phyloP scores from a whole-genome alignment of 2,797 vertebrate genomes.

The Lates japonicus region DNA sequence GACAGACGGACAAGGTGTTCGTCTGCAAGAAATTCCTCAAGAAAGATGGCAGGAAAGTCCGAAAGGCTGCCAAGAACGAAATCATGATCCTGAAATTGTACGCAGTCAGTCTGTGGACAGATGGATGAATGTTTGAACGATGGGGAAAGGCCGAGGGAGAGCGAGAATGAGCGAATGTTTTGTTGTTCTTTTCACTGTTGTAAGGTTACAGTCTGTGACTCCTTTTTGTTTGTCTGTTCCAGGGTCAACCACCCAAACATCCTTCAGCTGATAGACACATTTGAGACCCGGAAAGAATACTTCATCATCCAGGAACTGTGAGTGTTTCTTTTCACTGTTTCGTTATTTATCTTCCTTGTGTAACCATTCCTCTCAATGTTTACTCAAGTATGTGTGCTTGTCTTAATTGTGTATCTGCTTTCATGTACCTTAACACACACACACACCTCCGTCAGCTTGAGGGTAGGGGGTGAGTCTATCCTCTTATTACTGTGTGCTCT shows the following conservation, averaged over 20 bases:
- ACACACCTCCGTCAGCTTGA: slow-evolving; percentile 56
- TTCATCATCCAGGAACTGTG: slow-evolving; percentile 93
- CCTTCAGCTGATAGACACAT: slow-evolving; percentile 91
- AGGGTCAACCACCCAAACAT: slow-evolving; percentile 92
- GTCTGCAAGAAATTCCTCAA: slow-evolving; percentile 94
- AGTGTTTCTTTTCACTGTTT: slow-evolving; percentile 71
- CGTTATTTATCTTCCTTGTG: slow-evolving; percentile 35
- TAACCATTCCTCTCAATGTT: slow-evolving; percentile 8
- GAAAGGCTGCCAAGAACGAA: slow-evolving; percentile 92
- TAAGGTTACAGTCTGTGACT: slow-evolving; percentile 10
- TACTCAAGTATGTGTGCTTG: background rate
- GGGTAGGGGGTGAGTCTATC: slow-evolving; percentile 48
- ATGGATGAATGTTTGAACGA: slow-evolving; percentile 56
- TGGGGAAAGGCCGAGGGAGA: slow-evolving; percentile 16
- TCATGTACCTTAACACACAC: slow-evolving; percentile 31
- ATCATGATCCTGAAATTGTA: slow-evolving; percentile 94
- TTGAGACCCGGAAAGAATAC: slow-evolving; percentile 91
- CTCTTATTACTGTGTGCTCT: slow-evolving; percentile 75
- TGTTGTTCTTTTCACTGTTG: slow-evolving; percentile 3
- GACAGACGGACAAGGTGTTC: slow-evolving; percentile 90
- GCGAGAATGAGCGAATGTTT: slow-evolving; percentile 33
- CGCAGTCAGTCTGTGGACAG: slow-evolving; percentile 66
- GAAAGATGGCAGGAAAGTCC: slow-evolving; percentile 92
- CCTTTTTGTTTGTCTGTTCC: slow-evolving; percentile 51
- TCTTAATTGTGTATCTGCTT: slow-evolving; percentile 38